Percentiles rank a stretch among this genome's conserved stretches.
These are phyloP conservation scores for Psophia crepitans DNA, from an alignment of 2,113 vertebrate species.

Conservation along the genomic window DNA sequence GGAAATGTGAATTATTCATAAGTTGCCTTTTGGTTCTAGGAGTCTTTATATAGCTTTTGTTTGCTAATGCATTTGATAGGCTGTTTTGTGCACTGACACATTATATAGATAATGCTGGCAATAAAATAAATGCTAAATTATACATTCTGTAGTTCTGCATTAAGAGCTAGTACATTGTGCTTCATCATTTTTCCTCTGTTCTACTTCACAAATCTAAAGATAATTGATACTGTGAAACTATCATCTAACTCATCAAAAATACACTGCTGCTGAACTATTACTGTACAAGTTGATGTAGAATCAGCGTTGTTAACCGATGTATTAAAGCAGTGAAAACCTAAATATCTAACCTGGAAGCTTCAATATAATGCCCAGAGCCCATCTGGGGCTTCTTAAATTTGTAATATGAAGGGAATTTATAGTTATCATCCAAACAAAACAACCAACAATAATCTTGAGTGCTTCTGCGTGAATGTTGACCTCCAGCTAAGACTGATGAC, in stretches of 20 bases:
- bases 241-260: neutral
- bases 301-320: neutral
- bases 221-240: conserved; percentile 44
- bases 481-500: neutral
- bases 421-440: neutral
- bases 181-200: conserved; percentile 45
- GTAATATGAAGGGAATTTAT: neutral
- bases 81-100: conserved; percentile 54
- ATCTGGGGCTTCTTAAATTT: neutral
- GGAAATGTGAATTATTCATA: conserved; percentile 73
- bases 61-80: conserved; percentile 68
- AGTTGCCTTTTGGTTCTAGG: conserved; percentile 35
- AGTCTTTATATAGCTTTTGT: conserved; percentile 69
- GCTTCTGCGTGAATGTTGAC: neutral
- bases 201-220: conserved; percentile 50
- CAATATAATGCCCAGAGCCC: neutral
- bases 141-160: conserved; percentile 56
- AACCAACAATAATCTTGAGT: neutral
- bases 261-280: neutral
- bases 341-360: neutral
- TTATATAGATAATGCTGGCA: conserved; percentile 43
- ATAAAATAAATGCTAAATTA: conserved; percentile 71
- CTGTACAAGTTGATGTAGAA: neutral
- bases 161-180: conserved; percentile 20
- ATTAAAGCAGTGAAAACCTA: neutral